These are phyloP conservation scores for Aricia artaxerxes DNA, from an alignment of 2,888 invertebrate genomes.

Conservation along the genomic window DNA sequence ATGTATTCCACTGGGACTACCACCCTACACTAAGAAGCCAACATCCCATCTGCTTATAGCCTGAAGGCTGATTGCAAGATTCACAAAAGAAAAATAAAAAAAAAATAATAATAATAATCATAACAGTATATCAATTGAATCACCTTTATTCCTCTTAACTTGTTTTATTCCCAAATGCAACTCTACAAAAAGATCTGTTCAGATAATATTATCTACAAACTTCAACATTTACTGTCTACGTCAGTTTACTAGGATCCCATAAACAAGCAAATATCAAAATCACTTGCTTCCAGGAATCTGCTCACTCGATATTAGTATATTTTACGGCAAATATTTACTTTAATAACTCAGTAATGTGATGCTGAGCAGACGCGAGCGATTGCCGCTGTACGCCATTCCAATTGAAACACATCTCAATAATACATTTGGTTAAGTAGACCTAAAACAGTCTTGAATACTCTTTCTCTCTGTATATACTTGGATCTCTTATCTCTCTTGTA, in stretches of 20 bases:
- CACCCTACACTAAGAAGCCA: no score
- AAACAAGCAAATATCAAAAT: not conserved
- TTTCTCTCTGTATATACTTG: no score
- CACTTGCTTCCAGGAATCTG: not conserved
- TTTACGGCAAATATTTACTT: constrained; percentile 12
- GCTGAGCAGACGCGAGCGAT: not conserved
- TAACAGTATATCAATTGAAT: no score
- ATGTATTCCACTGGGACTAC: no score
- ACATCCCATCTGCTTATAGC: no score
- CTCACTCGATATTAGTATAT: constrained; percentile 4
- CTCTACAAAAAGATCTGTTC: not conserved
- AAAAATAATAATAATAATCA: no score
- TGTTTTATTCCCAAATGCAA: not conserved
- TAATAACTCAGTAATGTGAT: constrained; percentile 11
- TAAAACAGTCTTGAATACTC: not conserved
- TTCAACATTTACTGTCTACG: not conserved
- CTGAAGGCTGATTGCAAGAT: no score
- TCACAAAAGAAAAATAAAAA: no score
- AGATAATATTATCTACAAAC: not conserved
- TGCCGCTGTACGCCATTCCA: not conserved
- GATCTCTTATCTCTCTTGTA: no score
- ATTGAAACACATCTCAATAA: not conserved
- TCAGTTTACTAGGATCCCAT: not conserved
- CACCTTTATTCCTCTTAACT: no score
- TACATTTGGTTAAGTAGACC: not conserved